phyloP scores from a whole-genome alignment of 2,113 vertebrate genomes.

The Passer domesticus region DNA sequence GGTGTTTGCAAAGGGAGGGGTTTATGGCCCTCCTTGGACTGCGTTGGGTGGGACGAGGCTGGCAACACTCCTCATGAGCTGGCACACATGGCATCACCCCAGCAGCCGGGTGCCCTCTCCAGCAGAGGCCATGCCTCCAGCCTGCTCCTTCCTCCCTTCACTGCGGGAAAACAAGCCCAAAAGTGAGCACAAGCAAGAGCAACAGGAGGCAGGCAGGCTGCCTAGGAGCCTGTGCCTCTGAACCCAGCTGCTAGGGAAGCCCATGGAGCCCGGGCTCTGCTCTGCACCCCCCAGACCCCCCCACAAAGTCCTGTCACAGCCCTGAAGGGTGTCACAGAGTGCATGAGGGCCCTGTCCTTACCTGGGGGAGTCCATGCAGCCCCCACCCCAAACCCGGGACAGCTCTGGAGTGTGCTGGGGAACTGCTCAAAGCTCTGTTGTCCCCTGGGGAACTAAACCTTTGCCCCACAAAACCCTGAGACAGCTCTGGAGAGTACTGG shows the following conservation, averaged over 20 bases:
- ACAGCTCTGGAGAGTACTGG: not conserved
- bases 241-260: not conserved
- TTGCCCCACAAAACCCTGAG: not conserved
- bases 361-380: not conserved
- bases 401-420: not conserved
- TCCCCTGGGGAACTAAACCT: not conserved
- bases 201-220: not conserved
- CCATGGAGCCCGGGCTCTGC: not conserved
- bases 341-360: not conserved
- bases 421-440: not conserved
- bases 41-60: not conserved
- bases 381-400: not conserved
- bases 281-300: rapidly evolving
- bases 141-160: not conserved
- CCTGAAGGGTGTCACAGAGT: not conserved
- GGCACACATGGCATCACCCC: rapidly evolving
- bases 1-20: not conserved
- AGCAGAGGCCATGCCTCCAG: not conserved
- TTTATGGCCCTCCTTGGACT: not conserved
- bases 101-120: not conserved
- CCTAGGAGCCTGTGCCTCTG: not conserved
- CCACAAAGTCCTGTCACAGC: not conserved
- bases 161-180: not conserved
- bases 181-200: not conserved
- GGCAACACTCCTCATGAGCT: not conserved